Conservation (phyloP, 2,888 invertebrate genomes). For the Slavum lentiscoides region DNA sequence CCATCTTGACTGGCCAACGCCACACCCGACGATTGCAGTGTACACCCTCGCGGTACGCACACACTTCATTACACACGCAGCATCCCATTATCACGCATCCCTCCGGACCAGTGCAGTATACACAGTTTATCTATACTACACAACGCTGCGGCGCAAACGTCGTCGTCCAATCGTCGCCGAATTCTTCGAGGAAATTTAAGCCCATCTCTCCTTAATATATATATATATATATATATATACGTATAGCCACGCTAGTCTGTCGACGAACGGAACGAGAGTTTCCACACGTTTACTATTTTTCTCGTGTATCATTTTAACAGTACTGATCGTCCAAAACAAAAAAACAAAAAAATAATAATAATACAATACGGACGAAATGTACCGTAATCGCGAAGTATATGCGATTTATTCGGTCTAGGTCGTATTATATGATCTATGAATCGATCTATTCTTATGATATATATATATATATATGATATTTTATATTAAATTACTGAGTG, state of each 20-base stretch:
- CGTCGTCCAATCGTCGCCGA: slow-evolving; percentile 5
- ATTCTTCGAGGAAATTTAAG: slow-evolving; percentile 11
- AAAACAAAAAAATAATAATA: too few relatives aligned
- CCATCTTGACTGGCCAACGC: slow-evolving; percentile 11
- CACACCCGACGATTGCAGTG: not conserved
- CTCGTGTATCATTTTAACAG: not conserved
- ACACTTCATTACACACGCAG: slow-evolving; percentile 4
- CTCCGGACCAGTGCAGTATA: too few relatives aligned
- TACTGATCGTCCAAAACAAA: not conserved
- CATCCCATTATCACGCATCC: not conserved
- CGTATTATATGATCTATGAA: too few relatives aligned
- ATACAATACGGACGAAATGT: too few relatives aligned
- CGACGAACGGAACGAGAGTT: not conserved
- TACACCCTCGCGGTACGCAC: slow-evolving; percentile 7
- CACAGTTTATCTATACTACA: too few relatives aligned
- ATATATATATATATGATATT: too few relatives aligned
- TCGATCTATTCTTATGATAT: too few relatives aligned
- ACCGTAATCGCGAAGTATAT: too few relatives aligned
- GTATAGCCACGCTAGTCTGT: not conserved
- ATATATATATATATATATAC: not conserved
- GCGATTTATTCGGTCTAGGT: too few relatives aligned
- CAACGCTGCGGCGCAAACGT: not conserved
- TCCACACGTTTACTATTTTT: too few relatives aligned
- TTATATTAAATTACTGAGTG: too few relatives aligned
- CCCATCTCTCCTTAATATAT: not conserved